Evolutionary conservation across 2,888 invertebrate species (phyloP), one percentile per base, ranked within the genome.

Genomic region (Horisme vitalbata): DNA sequence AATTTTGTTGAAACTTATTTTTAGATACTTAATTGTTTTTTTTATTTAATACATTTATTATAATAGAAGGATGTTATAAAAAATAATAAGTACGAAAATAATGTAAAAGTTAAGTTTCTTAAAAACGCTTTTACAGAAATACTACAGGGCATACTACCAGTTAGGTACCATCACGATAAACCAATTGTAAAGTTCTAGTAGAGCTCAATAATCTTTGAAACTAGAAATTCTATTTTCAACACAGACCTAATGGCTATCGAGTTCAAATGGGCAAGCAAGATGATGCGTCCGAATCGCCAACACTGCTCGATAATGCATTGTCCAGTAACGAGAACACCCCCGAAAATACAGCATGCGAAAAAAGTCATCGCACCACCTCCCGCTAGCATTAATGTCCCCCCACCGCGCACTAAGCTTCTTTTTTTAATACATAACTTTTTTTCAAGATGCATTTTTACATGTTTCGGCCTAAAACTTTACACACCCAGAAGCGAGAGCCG

Each of bases 361-460:
- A 89, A 88, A 84, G 79, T 79, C 78, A 76, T 81, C 83, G 68
- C 79, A 62, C 86, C 82, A 77, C 87, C 87, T 75, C 86, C 86
- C 84, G 71, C 73, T 61, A 62, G 76, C 81, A 79, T 83, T 86
- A 86, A 84, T 83, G 83, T 78, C 84, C 84, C 86, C 84, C 88
- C 78, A 75, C 84, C 81, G 82, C 85, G 86, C 83, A 87, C 88
- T 86, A 85, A 86, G 81, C 81, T 85, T 88, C 88, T 88, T 89
- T 89, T 89, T 89, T 89, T 84, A 88, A 89, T 88, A 88, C 89
- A 89, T 89, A 89, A 89, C 89, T 89, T 89, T 89, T 89, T 89
- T 89, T 87, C 87, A 89, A 89, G 88, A 88, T 89, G 88, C 89
- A 89, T 88, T 89, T 89, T 88, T 89, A 89, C 89, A 88, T 86